Evolutionary conservation across 2,888 invertebrate genomes (phyloP).

Genomic region (Acronicta alni): DNA sequence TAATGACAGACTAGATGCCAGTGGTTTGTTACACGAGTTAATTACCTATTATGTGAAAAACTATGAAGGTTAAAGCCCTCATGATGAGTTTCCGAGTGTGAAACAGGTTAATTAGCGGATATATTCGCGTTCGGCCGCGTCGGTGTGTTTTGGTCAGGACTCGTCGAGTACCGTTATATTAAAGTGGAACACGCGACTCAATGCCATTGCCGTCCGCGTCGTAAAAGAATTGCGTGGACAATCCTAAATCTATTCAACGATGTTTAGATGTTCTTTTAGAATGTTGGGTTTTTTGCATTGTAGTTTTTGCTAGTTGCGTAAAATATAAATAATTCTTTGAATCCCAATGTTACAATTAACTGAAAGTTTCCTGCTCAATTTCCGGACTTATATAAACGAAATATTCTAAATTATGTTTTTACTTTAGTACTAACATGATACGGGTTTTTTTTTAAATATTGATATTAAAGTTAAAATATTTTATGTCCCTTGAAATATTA

Average conservation of each 20-base stretch:
- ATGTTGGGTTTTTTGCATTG: conserved; percentile 7
- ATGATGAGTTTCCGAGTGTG: conserved; percentile 65
- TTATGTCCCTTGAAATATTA: conserved; percentile 1
- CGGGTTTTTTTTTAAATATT: too few relatives aligned
- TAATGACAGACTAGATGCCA: conserved; percentile 44
- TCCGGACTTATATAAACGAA: too few relatives aligned
- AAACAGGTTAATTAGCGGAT: conserved; percentile 78
- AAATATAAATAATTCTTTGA: neutral
- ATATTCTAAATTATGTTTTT: too few relatives aligned
- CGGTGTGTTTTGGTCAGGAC: conserved; percentile 76
- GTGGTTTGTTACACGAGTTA: conserved; percentile 51
- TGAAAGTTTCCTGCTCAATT: too few relatives aligned
- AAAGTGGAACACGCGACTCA: conserved; percentile 72
- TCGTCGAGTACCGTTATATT: conserved; percentile 70
- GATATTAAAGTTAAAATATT: too few relatives aligned
- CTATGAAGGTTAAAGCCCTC: conserved; percentile 71
- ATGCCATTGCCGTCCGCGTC: conserved; percentile 52
- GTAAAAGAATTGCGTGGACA: conserved; percentile 59
- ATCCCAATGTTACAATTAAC: neutral
- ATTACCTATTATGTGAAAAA: conserved; percentile 60
- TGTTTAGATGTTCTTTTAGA: conserved; percentile 33
- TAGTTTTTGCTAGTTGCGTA: neutral
- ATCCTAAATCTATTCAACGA: conserved; percentile 31
- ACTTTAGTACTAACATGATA: too few relatives aligned
- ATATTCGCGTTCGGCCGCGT: conserved; percentile 63